These are phyloP conservation scores for Darevskia mixta DNA, from an alignment of 2,797 vertebrate species.

Conservation along the genomic window DNA sequence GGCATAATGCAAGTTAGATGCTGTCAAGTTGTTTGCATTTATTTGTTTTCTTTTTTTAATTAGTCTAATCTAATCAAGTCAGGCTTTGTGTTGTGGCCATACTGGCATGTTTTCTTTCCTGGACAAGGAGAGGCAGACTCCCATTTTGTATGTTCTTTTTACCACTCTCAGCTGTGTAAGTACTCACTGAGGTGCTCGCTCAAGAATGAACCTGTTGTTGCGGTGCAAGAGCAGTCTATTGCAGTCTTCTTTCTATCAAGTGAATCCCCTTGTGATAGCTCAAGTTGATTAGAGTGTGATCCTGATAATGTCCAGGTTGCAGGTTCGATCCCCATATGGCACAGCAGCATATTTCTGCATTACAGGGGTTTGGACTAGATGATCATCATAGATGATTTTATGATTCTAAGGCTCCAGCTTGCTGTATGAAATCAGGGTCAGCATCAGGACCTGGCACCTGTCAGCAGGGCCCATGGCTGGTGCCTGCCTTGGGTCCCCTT, in stretches of 20 bases:
- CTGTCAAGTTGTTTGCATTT: neutral
- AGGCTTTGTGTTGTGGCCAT: neutral
- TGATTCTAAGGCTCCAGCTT: neutral
- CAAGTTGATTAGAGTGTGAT: too few relatives aligned
- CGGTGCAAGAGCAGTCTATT: neutral
- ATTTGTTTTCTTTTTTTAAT: neutral
- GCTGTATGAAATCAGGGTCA: neutral
- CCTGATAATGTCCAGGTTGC: too few relatives aligned
- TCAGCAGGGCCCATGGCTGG: neutral
- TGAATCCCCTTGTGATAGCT: neutral
- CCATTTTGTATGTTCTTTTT: neutral
- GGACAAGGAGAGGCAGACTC: neutral
- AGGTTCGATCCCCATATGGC: too few relatives aligned
- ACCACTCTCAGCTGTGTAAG: neutral
- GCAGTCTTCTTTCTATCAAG: too few relatives aligned
- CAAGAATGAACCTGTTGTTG: neutral
- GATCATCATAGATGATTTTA: too few relatives aligned
- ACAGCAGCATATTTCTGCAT: too few relatives aligned
- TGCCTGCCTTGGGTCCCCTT: neutral
- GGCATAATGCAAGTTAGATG: neutral
- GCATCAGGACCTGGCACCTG: neutral
- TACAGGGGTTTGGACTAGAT: too few relatives aligned
- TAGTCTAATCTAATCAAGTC: neutral
- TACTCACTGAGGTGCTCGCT: neutral
- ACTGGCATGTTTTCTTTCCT: neutral